Conservation (phyloP, 2,797 vertebrate species). For the Chelonia mydas region DNA sequence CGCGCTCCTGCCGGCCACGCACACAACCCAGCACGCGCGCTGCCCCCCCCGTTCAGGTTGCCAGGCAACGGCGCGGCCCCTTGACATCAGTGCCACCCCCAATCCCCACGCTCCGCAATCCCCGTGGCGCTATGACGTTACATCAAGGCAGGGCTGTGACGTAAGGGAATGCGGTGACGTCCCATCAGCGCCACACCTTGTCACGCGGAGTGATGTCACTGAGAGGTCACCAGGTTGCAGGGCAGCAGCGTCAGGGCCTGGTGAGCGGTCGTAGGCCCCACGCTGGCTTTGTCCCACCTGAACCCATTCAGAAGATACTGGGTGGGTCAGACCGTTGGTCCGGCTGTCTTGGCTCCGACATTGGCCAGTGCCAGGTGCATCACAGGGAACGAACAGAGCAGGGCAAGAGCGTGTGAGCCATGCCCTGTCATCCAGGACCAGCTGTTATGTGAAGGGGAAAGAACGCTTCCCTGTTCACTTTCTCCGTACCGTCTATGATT, state of each 20-base stretch:
- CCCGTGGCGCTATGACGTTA: constrained; percentile 1
- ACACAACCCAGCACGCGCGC: too few relatives aligned
- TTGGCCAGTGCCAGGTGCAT: neutral
- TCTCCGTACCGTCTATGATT: too few relatives aligned
- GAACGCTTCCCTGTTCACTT: too few relatives aligned
- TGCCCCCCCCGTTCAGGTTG: neutral
- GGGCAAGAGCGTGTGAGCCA: neutral
- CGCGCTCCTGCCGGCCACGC: neutral
- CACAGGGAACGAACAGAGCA: neutral
- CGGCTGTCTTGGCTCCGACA: too few relatives aligned
- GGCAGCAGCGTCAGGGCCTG: too few relatives aligned
- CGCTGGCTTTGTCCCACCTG: too few relatives aligned
- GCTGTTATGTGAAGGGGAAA: too few relatives aligned
- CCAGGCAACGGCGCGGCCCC: neutral
- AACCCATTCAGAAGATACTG: too few relatives aligned
- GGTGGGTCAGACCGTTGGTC: too few relatives aligned
- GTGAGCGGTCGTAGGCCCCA: neutral
- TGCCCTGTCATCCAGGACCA: too few relatives aligned
- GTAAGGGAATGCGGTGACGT: neutral
- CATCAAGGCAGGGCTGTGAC: neutral
- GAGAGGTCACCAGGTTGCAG: neutral
- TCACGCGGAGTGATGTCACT: accelerated
- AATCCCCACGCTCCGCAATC: neutral
- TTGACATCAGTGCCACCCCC: neutral
- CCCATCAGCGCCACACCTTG: accelerated